phyloP scores from a whole-genome alignment of 2,113 vertebrate genomes.

The Cacatua alba region DNA sequence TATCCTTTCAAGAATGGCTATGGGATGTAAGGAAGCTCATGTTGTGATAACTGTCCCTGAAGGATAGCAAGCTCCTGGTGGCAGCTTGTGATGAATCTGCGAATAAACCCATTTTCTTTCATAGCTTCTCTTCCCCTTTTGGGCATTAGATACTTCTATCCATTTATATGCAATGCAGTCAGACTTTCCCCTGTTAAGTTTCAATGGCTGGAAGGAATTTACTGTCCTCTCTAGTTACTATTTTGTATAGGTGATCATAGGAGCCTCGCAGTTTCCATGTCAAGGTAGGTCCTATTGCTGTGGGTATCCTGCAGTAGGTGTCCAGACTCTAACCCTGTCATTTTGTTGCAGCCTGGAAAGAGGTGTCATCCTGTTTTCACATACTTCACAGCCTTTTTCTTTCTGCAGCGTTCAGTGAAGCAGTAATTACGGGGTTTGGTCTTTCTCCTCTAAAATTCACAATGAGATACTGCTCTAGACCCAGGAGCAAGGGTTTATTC shows the following conservation, averaged over 20 bases:
- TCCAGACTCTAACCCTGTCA: accelerated
- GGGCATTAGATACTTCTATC: neutral
- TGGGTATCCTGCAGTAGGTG: neutral
- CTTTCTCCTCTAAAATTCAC: neutral
- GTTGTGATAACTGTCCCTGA: neutral
- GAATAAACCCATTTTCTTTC: neutral
- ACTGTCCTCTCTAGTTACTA: accelerated
- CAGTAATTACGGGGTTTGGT: neutral
- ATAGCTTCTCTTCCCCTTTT: neutral
- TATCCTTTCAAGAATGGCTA: neutral
- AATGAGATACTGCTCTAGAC: accelerated
- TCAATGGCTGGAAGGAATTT: neutral
- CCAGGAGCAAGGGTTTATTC: neutral
- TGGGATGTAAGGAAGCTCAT: neutral
- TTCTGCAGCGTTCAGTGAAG: accelerated
- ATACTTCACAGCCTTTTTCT: accelerated
- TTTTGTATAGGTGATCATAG: neutral
- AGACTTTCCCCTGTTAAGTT: neutral
- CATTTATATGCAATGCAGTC: accelerated
- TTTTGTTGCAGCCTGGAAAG: neutral
- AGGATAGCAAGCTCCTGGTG: neutral
- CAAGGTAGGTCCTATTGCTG: neutral
- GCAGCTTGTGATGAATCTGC: neutral
- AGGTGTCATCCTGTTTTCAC: accelerated
- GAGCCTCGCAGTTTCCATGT: accelerated